Evolutionary conservation across 2,797 vertebrate genomes (phyloP), one percentile per base, ranked within the genome.

Genomic region (Malurus leucopterus): DNA sequence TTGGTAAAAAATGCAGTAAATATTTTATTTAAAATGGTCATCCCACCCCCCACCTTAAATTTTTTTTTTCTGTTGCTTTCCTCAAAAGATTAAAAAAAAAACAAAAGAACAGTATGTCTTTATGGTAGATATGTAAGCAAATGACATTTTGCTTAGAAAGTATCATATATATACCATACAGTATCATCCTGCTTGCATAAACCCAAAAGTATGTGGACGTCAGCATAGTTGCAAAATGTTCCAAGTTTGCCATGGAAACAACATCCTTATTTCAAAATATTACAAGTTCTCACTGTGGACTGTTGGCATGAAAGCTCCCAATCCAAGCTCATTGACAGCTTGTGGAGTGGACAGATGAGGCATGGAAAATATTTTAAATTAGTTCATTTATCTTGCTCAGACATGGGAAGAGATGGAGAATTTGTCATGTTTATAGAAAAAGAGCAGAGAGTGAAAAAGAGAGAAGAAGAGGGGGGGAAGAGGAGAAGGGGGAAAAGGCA

Each of bases 311-410:
- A 95, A 95, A 93, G 71, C 88, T 93, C 63, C 90, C 91, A 93
- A 86, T 93, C 65, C 77, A 88, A 95, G 82, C 65, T 90, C 93
- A 95, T 26, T 94, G 95, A 96, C 96, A 97, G 95, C 89, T 92
- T 96, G 90, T 90, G 68, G 85, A 96, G 84, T 95, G 95, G 94
- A 97, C 95, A 96, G 96, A 97, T 96, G 96, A 97, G 93, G 95
- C 89, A 30, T 96, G 93, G 95, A 94, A 96, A 96, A 96, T 96
- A 95, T 96, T 97, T 96, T 93, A 96, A 97, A 96, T 97, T 96
- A 96, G 90, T 96, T 96, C 95, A 97, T 97, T 96, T 96, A 96
- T 97, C 95, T 97, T 97, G 78, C 64, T 95, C 74, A 96, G 95
- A 96, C 88, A 89, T 75, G 73, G 68, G 80, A 96, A 96, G 86